Conservation (phyloP, 2,888 invertebrate genomes). For the Melanargia galathea region DNA sequence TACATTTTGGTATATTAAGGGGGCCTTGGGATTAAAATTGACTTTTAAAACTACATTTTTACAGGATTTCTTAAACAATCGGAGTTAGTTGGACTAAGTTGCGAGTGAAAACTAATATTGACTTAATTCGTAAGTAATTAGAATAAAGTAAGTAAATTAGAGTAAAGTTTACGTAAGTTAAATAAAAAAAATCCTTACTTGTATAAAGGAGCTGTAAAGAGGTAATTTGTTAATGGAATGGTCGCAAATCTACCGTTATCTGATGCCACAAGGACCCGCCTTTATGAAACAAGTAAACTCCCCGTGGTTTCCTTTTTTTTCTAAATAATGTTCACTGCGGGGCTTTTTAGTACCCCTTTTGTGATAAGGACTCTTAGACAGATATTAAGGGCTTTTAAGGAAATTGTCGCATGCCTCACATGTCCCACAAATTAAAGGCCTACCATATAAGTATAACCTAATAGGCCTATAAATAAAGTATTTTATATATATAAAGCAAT, state of each 20-base stretch:
- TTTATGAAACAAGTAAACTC: slow-evolving; percentile 77
- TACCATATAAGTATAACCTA: background rate
- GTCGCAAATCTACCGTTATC: slow-evolving; percentile 77
- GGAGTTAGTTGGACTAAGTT: too few relatives aligned
- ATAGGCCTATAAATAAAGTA: background rate
- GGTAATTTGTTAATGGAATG: slow-evolving; percentile 77
- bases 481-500: too few relatives aligned
- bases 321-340: slow-evolving; percentile 72
- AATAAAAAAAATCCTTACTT: slow-evolving; percentile 20
- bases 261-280: slow-evolving; percentile 70
- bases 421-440: background rate
- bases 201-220: slow-evolving; percentile 54
- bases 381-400: slow-evolving; percentile 75
- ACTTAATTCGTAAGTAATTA: slow-evolving; percentile 30
- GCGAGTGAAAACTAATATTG: background rate
- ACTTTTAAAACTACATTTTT: too few relatives aligned
- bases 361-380: slow-evolving; percentile 76
- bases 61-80: too few relatives aligned
- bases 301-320: slow-evolving; percentile 64
- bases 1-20: too few relatives aligned
- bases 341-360: slow-evolving; percentile 72
- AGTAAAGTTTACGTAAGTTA: slow-evolving; percentile 8
- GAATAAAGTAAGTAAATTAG: slow-evolving; percentile 11
- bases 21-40: too few relatives aligned
- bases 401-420: slow-evolving; percentile 57